phyloP scores from a whole-genome alignment of 53 echinoderm and acorn worm species.

The Crossaster papposus region DNA sequence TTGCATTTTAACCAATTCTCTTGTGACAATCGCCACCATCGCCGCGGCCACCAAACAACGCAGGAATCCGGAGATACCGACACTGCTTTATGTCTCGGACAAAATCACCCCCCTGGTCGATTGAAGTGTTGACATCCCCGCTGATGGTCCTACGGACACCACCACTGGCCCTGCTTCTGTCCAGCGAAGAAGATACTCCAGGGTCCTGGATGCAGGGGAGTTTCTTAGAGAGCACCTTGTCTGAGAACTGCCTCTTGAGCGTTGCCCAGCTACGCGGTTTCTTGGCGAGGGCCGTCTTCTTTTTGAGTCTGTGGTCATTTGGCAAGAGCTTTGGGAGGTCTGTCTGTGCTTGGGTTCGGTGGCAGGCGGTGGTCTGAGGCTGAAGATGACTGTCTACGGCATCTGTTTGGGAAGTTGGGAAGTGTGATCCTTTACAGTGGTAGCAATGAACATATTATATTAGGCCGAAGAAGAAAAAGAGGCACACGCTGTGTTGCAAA shows the following conservation, averaged over 20 bases:
- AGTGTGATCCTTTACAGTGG: no score
- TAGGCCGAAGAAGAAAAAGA: no score
- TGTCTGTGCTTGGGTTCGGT: constrained; percentile 33
- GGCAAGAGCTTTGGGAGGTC: constrained; percentile 1
- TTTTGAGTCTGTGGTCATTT: background rate
- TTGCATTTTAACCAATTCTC: no score
- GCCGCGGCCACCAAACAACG: background rate
- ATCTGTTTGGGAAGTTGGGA: background rate
- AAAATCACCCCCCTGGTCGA: background rate
- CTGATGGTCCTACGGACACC: background rate
- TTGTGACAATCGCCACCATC: background rate
- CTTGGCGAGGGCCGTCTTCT: background rate
- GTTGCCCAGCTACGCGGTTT: constrained; percentile 41
- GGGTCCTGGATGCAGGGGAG: background rate
- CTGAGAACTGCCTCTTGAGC: constrained; percentile 34
- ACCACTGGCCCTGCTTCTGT: background rate
- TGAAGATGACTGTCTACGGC: background rate
- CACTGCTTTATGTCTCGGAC: constrained; percentile 26
- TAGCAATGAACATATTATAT: no score
- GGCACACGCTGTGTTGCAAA: no score
- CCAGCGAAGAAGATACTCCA: background rate
- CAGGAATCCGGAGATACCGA: constrained; percentile 40
- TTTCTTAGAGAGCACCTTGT: background rate
- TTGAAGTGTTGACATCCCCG: background rate
- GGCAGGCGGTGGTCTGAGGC: background rate